phyloP scores from a whole-genome alignment of 2,113 vertebrate species.

The Lontra canadensis region DNA sequence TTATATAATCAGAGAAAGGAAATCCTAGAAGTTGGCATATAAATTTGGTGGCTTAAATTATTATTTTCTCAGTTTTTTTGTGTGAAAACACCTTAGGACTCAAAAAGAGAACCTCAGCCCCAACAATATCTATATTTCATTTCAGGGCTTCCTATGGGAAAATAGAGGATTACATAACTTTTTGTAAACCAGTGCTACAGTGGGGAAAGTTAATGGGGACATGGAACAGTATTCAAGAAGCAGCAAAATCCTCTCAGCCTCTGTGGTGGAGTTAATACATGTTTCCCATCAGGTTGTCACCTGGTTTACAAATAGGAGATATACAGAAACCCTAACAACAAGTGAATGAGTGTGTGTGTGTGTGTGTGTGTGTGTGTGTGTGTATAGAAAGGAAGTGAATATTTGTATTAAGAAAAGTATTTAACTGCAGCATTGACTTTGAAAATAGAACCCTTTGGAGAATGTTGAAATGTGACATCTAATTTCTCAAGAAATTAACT shows the following conservation, averaged over 20 bases:
- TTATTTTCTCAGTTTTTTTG: neutral
- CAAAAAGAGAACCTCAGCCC: neutral
- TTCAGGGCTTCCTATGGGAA: neutral
- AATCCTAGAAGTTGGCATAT: neutral
- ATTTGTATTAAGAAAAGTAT: neutral
- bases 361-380: neutral
- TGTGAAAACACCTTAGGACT: neutral
- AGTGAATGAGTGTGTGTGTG: neutral
- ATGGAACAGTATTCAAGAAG: neutral
- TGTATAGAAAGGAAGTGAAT: neutral
- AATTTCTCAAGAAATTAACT: constrained; percentile 29
- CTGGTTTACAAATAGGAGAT: neutral
- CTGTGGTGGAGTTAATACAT: neutral
- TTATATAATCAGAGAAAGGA: neutral
- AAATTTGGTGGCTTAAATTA: neutral
- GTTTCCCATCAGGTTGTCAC: neutral
- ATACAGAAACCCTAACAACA: neutral
- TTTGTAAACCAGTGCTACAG: neutral
- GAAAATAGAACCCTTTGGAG: neutral
- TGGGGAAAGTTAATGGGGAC: neutral
- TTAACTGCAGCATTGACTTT: neutral
- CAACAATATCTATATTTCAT: neutral
- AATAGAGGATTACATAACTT: neutral
- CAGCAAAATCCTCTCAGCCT: neutral
- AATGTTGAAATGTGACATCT: constrained; percentile 36